phyloP scores from a whole-genome alignment of 2,797 vertebrate genomes.

The Chromobotia macracanthus region DNA sequence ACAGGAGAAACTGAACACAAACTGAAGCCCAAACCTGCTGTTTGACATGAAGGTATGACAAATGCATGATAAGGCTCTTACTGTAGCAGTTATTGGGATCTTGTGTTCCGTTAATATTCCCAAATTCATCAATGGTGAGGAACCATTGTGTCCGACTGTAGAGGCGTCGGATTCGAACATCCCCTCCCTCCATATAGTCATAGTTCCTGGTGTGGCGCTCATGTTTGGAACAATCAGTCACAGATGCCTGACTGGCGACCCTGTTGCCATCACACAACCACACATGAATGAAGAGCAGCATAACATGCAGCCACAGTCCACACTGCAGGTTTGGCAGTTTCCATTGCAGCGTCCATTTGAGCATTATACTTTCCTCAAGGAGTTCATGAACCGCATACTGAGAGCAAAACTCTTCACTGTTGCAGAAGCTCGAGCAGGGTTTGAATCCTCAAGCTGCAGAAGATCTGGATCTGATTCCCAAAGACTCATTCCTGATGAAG shows the following conservation, averaged over 20 bases:
- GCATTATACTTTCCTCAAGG: constrained; percentile 98
- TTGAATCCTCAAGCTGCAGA: constrained; percentile 65
- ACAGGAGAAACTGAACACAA: too few relatives aligned
- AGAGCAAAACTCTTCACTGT: constrained; percentile 78
- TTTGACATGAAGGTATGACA: background rate
- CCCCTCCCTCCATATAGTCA: constrained; percentile 99
- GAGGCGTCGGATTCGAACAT: constrained; percentile 94
- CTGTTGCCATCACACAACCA: constrained; percentile 90
- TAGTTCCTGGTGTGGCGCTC: constrained; percentile 96
- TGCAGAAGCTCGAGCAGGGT: constrained; percentile 25
- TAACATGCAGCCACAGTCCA: constrained; percentile 90
- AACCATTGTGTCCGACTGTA: constrained; percentile 98
- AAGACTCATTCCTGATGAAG: background rate
- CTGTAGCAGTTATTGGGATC: constrained; percentile 95
- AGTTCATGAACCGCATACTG: constrained; percentile 94
- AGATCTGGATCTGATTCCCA: background rate
- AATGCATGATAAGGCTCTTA: constrained; percentile 73
- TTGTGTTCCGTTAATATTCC: constrained; percentile 94
- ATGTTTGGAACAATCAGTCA: constrained; percentile 95
- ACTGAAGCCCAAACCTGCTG: background rate
- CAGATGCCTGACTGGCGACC: constrained; percentile 91
- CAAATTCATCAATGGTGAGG: constrained; percentile 92
- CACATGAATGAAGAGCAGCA: constrained; percentile 91
- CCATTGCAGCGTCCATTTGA: constrained; percentile 98
- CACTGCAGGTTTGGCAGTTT: constrained; percentile 95